Base-by-base conservation (phyloP, 2,113 vertebrate species). In the Astatoreochromis straeleni region DNA sequence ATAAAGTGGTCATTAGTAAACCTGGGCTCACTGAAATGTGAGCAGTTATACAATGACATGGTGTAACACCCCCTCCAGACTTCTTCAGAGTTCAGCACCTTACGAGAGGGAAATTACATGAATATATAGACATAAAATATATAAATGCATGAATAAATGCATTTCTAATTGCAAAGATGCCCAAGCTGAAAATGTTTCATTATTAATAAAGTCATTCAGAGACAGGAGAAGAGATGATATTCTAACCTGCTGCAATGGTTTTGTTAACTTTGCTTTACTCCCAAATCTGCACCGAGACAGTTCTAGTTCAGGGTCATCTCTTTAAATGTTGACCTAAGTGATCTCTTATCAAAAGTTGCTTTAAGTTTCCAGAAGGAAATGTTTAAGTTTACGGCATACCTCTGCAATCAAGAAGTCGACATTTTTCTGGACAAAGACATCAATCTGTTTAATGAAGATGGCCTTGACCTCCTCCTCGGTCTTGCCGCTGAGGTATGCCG, bases 381-480 rank as follows among this genome's bases (percentile, higher is more conserved):
- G 14, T 49, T 49, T 31, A 75, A 2, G 6, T 49, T 49, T 8
- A 14, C 2, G 2, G 6, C 45, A 91, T 94, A 99, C 99, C 98
- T 99, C 99, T 45, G 99, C 98, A 82, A 99, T 98, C 92, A 99
- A 47, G 92, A 99, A 99, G 95, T 99, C 98, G 51, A 99, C 98
- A 0, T 98, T 96, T 88, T 99, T 99, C 93, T 97, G 96, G 83
- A 97, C 11, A 35, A 99, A 99, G 85, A 99, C 96, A 1, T 98
- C 97, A 1, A 98, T 38, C 89, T 99, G 99, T 51, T 98, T 98
- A 93, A 89, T 94, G 83, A 99, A 99, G 87, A 93, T 96, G 89
- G 96, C 96, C 94, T 99, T 99, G 53, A 99, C 98, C 1, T 97
- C 97, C 1, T 86, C 7, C 95, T 98, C 95, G 11, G 97, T 97